These are phyloP conservation scores for Salmo trutta DNA, from an alignment of 2,797 vertebrate species.

Conservation along the genomic window DNA sequence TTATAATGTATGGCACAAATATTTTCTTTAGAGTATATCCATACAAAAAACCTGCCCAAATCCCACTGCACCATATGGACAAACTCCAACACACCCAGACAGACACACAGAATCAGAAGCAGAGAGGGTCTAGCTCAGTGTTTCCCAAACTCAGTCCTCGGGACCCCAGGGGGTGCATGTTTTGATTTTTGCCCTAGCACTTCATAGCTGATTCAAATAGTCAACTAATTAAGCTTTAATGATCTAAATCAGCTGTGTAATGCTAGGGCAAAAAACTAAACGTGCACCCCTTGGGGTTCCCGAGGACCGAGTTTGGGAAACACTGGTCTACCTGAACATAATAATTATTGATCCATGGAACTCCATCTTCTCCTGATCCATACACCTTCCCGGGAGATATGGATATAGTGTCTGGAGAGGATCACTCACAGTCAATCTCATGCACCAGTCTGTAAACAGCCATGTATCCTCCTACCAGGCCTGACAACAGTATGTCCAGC, in stretches of 20 bases:
- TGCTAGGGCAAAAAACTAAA: too few relatives aligned
- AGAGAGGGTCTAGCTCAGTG: conserved; percentile 13
- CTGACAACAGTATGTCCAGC: conserved; percentile 16
- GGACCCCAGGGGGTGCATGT: too few relatives aligned
- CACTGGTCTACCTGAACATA: neutral
- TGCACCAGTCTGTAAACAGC: conserved; percentile 20
- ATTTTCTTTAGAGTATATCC: neutral
- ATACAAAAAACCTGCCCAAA: neutral
- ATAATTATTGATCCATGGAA: neutral
- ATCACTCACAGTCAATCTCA: conserved; percentile 12
- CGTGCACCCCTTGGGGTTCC: too few relatives aligned
- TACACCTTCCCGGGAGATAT: conserved; percentile 11
- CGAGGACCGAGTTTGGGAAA: too few relatives aligned
- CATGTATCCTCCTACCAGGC: neutral
- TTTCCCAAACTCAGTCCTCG: too few relatives aligned
- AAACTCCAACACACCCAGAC: neutral
- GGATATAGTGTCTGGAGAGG: conserved; percentile 17
- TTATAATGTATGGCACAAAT: too few relatives aligned
- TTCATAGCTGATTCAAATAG: too few relatives aligned
- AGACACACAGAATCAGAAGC: conserved; percentile 27
- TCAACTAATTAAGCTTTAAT: too few relatives aligned
- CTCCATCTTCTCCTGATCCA: conserved; percentile 1
- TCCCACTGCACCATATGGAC: neutral
- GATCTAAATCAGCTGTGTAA: too few relatives aligned
- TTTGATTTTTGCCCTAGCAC: too few relatives aligned